Base-by-base conservation (phyloP, 2,888 invertebrate genomes). In the Heliconius hortense region DNA sequence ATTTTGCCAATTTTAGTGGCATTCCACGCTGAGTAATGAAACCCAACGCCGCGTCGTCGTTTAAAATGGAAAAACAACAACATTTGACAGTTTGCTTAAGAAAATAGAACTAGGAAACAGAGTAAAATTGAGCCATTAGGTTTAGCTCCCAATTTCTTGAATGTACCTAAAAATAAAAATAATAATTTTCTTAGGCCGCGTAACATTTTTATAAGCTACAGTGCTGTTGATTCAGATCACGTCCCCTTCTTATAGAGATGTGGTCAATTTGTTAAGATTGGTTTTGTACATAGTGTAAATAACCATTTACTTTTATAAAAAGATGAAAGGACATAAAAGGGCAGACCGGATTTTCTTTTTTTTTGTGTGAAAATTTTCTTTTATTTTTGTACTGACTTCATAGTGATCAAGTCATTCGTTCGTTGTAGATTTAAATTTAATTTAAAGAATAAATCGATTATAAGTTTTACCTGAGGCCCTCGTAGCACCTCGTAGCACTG, bases 181-280 rank as follows among this genome's bases (percentile, higher is more conserved):
- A 24, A 64, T 8, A 39, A 43, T 66, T 24, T 39, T 39, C 24
- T 39, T 24, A 66, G 21, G 8, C 31, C 35, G 2, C 21, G n/a
- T 24, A 39, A 39, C 64, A 39, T 11, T 39, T 35, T 66, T 39
- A 15, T 66, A 39, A 24, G 39, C 15, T 39, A 24, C 24, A 15
- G 43, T 11, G 1, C 39, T 66, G 24, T 7, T 24, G 13, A 43
- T 39, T 43, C 66, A 66, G 66, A 66, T 66, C 66, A 66, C 66
- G 66, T 66, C 39, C 39, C 24, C 24, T 43, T 5, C 39, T 64
- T 66, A 66, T 43, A 39, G 66, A 66, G 66, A 66, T 26, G 60
- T 43, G 66, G 66, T 66, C 66, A 66, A 66, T 66, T 43, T 39
- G 39, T 66, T 24, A 66, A 66, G 66, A 66, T 66, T 66, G 66